Percentiles rank a stretch among this genome's conserved stretches.
Conservation (phyloP, 1,140 invertebrate genomes). For the Grapholita molesta region DNA sequence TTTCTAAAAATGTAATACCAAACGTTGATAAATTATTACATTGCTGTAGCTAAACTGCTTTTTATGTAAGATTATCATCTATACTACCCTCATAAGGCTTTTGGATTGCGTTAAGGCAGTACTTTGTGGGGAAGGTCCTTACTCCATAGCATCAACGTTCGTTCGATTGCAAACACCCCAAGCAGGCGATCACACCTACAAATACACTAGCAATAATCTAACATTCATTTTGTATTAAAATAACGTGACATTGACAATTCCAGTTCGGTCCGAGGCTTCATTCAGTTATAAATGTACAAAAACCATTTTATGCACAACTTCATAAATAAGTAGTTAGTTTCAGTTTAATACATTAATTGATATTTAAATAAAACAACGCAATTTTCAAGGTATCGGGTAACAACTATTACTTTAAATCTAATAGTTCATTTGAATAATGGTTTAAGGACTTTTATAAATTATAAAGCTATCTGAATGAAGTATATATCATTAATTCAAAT, state of each 20-base stretch:
- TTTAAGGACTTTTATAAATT: not conserved
- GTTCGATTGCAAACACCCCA: not conserved
- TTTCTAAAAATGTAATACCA: no score
- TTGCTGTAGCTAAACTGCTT: not conserved
- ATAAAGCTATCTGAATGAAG: not conserved
- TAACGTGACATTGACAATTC: slow-evolving; percentile 1
- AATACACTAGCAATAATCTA: slow-evolving; percentile 13
- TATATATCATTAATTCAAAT: not conserved
- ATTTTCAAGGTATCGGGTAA: no score
- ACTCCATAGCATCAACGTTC: not conserved
- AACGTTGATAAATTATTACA: not conserved
- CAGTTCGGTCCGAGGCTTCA: not conserved
- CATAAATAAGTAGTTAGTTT: no score
- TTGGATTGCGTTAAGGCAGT: not conserved
- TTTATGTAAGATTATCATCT: no score
- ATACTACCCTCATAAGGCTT: not conserved
- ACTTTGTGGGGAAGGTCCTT: not conserved
- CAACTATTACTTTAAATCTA: no score
- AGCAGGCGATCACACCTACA: slow-evolving; percentile 3
- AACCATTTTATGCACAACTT: no score
- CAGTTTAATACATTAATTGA: no score
- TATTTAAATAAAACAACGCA: no score
- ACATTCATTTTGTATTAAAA: slow-evolving; percentile 11
- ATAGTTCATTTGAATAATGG: not conserved
- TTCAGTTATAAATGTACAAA: not conserved